Evolutionary conservation across 2,113 vertebrate species (phyloP).

Genomic region (Microcebus murinus): DNA sequence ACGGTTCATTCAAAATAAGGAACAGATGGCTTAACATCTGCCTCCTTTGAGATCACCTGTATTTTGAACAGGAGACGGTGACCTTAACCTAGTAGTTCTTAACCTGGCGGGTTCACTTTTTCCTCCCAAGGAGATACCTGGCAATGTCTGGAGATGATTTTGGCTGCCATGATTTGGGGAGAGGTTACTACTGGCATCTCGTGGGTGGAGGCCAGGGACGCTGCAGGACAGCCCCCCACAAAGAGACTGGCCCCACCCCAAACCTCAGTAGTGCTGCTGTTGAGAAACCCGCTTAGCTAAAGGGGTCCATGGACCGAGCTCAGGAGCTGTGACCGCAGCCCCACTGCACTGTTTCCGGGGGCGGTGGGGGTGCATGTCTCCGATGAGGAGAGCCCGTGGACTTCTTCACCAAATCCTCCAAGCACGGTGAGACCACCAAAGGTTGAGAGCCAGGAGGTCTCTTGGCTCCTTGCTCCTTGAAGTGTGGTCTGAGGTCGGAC

Average conservation of each 20-base stretch:
- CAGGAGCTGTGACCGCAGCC: neutral
- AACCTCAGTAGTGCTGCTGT: accelerated
- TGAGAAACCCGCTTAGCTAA: neutral
- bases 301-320: neutral
- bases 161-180: neutral
- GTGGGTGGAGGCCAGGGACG: neutral
- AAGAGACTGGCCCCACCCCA: neutral
- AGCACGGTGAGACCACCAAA: neutral
- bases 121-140: neutral
- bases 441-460: neutral
- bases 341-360: neutral
- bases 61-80: neutral
- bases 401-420: neutral
- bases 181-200: neutral
- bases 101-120: no score
- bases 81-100: neutral
- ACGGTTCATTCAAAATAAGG: neutral
- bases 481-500: neutral
- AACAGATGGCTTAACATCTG: neutral
- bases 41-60: neutral
- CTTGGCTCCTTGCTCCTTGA: neutral
- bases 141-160: neutral
- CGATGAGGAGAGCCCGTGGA: neutral
- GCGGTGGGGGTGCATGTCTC: accelerated
- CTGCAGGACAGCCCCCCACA: neutral